Evolutionary conservation across 2,113 vertebrate species (phyloP).

Genomic region (Notothenia coriiceps): DNA sequence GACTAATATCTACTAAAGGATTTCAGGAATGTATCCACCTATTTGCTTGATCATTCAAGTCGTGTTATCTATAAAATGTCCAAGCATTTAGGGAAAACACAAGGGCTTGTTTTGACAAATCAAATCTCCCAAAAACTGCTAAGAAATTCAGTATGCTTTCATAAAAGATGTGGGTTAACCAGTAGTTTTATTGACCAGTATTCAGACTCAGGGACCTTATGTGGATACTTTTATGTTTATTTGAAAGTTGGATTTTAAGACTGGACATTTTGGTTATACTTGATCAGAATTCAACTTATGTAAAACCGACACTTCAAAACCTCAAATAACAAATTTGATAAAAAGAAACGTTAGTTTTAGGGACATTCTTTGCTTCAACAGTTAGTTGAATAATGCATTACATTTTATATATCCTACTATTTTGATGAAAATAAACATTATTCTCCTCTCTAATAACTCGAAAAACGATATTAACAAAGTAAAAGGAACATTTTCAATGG

Average conservation of each 20-base stretch:
- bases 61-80: not conserved
- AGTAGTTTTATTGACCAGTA: no score
- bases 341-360: no score
- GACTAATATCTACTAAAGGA: not conserved
- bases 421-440: not conserved
- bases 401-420: no score
- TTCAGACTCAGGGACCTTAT: not conserved
- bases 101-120: slow-evolving; percentile 4
- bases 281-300: not conserved
- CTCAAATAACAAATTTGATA: no score
- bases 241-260: not conserved
- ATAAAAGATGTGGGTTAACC: no score
- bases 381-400: no score
- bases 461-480: not conserved
- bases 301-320: no score
- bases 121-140: not conserved
- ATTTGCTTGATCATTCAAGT: not conserved
- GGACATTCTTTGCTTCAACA: no score
- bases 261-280: not conserved
- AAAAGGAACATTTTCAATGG: not conserved
- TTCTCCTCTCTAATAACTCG: not conserved
- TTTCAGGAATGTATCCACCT: not conserved
- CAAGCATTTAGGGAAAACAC: not conserved
- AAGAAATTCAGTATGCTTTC: not conserved
- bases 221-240: not conserved